Base-by-base conservation (phyloP, 2,797 vertebrate species). In the Peromyscus attwateri region DNA sequence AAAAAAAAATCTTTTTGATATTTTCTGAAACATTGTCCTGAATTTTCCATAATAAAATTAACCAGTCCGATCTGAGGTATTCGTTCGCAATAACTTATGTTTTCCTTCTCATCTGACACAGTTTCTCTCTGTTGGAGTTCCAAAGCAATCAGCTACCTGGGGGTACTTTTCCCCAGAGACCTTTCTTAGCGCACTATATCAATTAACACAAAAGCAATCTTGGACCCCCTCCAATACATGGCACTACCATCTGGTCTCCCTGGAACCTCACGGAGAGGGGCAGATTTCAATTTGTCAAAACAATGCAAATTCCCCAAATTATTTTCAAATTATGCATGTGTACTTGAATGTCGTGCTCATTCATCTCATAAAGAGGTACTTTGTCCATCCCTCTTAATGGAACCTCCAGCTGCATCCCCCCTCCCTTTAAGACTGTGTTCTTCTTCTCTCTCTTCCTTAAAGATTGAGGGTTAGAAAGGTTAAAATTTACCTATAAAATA, bases 181-280 rank as follows among this genome's bases (percentile, higher is more conserved):
- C 97, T 97, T 97, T 97, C 95, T 89, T 96, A 94, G 81, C 60
- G 29, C 94, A 97, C 98, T 93, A 79, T 98, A 98, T 98, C 98
- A 98, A 98, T 98, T 98, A 98, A 98, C 97, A 98, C 96, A 98
- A 98, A 98, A 98, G 98, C 98, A 98, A 90, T 98, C 97, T 91
- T 99, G 98, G 98, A 98, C 93, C 97, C 81, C 89, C 97, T 98
- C 98, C 98, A 98, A 98, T 49, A 90, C 25, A 81, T 95, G 57
- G 95, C 95, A 97, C 97, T 64, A 95, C 98, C 98, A 98, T 98
- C 98, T 98, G 98, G 91, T 98, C 95, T 98, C 97, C 96, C 96
- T 97, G 97, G 98, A 98, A 98, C 96, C 92, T 97, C 96, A 94
- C 66, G 95, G 97, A 96, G 96, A 97, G 95, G 80, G 98, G 94